Evolutionary conservation across 2,888 invertebrate species (phyloP), one percentile per base, ranked within the genome.

Genomic region (Argynnis bischoffii): DNA sequence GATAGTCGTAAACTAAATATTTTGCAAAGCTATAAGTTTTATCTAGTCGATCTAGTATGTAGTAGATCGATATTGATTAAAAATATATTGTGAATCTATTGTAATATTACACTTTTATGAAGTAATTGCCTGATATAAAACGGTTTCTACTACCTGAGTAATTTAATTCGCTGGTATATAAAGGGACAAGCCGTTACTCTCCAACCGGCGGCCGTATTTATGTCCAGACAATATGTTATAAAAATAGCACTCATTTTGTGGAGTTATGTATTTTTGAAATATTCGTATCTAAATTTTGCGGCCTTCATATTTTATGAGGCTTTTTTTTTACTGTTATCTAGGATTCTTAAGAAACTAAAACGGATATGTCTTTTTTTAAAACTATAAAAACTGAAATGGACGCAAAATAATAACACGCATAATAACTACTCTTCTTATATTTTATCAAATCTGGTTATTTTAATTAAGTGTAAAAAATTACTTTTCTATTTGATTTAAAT

Each of bases 121-220:
- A 8, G 26, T 26, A 26, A 26, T 26, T 26, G 35, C 21, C 64
- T 18, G 55, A 50, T 50, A 55, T 56, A 48, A 56, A 55, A 55
- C 48, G 31, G n/a, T 64, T 31, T 48, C 48, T 64, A 60, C 56
- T 55, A 55, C 64, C 55, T 64, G 55, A 56, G 64, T 64, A 64
- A 64, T 64, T 64, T 64, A 56, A 64, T 64, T 64, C 21, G 64
- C 50, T 56, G 56, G 18, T 57, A 64, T 21, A 56, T 50, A 64
- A 21, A 41, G 26, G 63, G 63, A 54, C 63, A 46, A 63, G 63
- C 63, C 54, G 54, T 47, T 55, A 54, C 55, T 63, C 63, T 26
- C 50, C 16, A 47, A 56, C 56, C 64, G n/a, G 50, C 48, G 56
- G 21, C 56, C 48, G 64, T 56, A 64, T 64, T 64, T 64, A 56